Base-by-base conservation (phyloP, 64 coral and sea anemone genomes). In the Pocillopora verrucosa region DNA sequence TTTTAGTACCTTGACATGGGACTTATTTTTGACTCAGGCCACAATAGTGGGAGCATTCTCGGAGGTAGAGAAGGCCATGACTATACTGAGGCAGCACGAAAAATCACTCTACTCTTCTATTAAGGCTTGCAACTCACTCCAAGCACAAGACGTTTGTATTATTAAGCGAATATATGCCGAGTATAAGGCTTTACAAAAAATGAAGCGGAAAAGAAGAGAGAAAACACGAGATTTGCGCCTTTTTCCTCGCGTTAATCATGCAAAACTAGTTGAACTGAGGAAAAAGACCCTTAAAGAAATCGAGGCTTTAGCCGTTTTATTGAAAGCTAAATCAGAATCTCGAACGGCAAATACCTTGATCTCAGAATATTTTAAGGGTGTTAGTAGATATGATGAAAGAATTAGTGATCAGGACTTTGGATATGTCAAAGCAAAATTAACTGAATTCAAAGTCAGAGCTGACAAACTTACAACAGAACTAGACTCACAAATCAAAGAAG, bases 351-450 rank as follows among this genome's bases (percentile, higher is more conserved):
- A 78, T 20, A 14, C 15, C 34, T 73, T 60, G 20, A 76, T 86
- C 24, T 92, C 90, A 17, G 34, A 25, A 14, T 92, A 86, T 59
- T 92, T 92, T 20, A 16, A 70, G 38, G 74, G 82, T 10, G 17
- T 92, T 58, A 70, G 72, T 34, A 59, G 10, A 17, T 86, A 67
- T 77, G 89, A 91, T 56, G 36, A 92, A 74, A 2, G 22, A 68
- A 92, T 92, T 57, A 82, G 73, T 17, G 63, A 72, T 6, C 56
- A 13, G 10, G 90, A 92, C 58, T 56, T 76, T 12, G 22, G 10
- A 0, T 92, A 77, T n/a, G 77, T 92, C 4, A 73, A 17, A 10
- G 61, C 15, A 20, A 78, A 92, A 61, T 56, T 92, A 10, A 17
- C 65, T 4, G 10, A 76, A 11, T 92, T 63, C 36, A 35, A 78